phyloP scores from a whole-genome alignment of 1,140 invertebrate genomes.

The Drosophila kurseongensis region DNA sequence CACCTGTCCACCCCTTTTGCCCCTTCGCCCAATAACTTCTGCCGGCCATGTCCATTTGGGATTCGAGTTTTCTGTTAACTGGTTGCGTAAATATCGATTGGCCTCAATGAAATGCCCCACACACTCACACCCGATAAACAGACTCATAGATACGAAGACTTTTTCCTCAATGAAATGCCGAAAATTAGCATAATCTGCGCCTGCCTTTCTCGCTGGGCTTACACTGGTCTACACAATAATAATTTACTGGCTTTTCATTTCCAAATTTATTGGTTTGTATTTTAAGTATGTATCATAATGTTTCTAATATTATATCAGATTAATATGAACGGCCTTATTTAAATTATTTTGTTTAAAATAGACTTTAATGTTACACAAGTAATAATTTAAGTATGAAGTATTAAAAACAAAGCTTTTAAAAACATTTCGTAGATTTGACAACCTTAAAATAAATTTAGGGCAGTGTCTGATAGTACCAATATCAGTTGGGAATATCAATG shows the following conservation, averaged over 20 bases:
- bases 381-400: too few species aligned
- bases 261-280: background rate
- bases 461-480: too few species aligned
- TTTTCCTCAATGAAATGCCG: constrained; percentile 79
- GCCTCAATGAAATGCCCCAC: constrained; percentile 69
- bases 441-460: too few species aligned
- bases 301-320: too few species aligned
- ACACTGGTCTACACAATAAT: constrained; percentile 16
- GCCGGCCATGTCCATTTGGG: constrained; percentile 12
- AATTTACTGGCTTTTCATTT: background rate
- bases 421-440: too few species aligned
- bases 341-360: too few species aligned
- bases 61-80: constrained; percentile 67
- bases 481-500: background rate
- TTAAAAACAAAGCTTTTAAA: too few species aligned
- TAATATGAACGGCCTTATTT: too few species aligned
- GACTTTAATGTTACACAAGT: too few species aligned
- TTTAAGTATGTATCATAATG: background rate
- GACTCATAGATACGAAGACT: constrained; percentile 36
- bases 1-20: background rate
- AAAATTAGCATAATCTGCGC: constrained; percentile 72
- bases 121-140: constrained; percentile 26
- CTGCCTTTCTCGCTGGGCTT: constrained; percentile 41
- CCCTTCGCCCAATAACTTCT: constrained; percentile 1
- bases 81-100: constrained; percentile 70